These are phyloP conservation scores for Palythoa caribaeorum DNA, from an alignment of 92 coral and sea anemone genomes.

Conservation along the genomic window DNA sequence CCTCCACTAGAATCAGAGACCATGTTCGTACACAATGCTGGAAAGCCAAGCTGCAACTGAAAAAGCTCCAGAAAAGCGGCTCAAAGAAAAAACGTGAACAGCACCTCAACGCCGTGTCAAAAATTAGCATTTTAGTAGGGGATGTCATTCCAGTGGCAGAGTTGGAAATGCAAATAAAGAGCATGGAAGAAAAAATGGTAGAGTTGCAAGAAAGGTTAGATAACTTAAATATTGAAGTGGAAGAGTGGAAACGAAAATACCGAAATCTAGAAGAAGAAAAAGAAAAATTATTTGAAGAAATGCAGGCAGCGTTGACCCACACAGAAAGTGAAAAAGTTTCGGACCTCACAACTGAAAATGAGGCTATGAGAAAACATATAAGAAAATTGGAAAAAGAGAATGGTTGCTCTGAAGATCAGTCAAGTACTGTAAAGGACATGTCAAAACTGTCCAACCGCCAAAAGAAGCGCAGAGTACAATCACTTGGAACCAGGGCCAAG, in stretches of 20 bases:
- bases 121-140: constrained; percentile 8
- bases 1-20: constrained; percentile 28
- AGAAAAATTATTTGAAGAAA: constrained; percentile 44
- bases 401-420: constrained; percentile 12
- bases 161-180: constrained; percentile 43
- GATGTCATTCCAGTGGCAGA: background rate
- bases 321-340: constrained; percentile 29
- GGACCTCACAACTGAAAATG: constrained; percentile 42
- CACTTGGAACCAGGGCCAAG: constrained; percentile 60
- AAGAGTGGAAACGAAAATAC: constrained; percentile 57
- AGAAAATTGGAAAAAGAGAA: constrained; percentile 37
- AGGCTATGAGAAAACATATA: constrained; percentile 42
- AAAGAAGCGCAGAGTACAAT: constrained; percentile 39
- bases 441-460: constrained; percentile 52
- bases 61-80: constrained; percentile 13
- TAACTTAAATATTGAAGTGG: constrained; percentile 55
- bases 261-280: constrained; percentile 61
- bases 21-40: constrained; percentile 26
- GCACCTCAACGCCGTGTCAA: constrained; percentile 24
- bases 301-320: constrained; percentile 9
- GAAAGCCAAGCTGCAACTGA: background rate
- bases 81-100: constrained; percentile 2
- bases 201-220: constrained; percentile 45
- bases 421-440: constrained; percentile 17
- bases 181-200: constrained; percentile 26